phyloP scores from a whole-genome alignment of 1,140 invertebrate genomes.

The Drusus annulatus region DNA sequence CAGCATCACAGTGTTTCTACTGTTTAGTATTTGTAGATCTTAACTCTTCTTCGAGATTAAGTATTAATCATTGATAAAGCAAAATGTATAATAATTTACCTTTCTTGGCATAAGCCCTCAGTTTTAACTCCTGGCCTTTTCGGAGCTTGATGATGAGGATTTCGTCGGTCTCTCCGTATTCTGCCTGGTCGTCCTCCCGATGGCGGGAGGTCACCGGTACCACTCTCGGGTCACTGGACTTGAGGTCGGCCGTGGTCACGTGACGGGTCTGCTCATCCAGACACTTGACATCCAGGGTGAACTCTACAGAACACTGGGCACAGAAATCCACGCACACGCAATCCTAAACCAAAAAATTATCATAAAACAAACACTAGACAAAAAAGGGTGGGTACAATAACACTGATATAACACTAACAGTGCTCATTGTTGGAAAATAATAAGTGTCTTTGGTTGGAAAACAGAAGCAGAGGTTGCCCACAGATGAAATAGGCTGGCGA shows the following conservation, averaged over 20 bases:
- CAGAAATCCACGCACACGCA: constrained; percentile 98
- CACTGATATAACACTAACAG: too few relatives aligned
- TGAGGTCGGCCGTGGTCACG: constrained; percentile 97
- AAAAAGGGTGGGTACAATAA: too few relatives aligned
- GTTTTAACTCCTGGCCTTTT: constrained; percentile 97
- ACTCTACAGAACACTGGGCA: constrained; percentile 97
- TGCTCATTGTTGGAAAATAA: too few relatives aligned
- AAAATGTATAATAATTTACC: constrained; percentile 58
- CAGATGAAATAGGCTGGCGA: too few relatives aligned
- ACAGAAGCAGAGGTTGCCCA: too few relatives aligned
- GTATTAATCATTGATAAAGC: too few relatives aligned
- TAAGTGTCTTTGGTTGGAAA: too few relatives aligned
- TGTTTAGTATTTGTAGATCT: too few relatives aligned
- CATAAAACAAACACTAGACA: too few relatives aligned
- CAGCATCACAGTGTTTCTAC: too few relatives aligned
- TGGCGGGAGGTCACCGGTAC: constrained; percentile 93
- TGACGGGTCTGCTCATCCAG: constrained; percentile 92
- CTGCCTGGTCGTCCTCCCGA: constrained; percentile 90
- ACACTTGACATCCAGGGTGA: constrained; percentile 97
- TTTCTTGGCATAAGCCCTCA: constrained; percentile 96
- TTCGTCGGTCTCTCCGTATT: constrained; percentile 95
- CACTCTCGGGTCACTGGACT: constrained; percentile 91
- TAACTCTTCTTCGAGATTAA: neutral
- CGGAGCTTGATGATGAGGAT: constrained; percentile 98
- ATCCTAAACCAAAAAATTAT: constrained; percentile 80